Evolutionary conservation across 2,113 vertebrate genomes (phyloP), one percentile per base, ranked within the genome.

Genomic region (Aspiorhynchus laticeps): DNA sequence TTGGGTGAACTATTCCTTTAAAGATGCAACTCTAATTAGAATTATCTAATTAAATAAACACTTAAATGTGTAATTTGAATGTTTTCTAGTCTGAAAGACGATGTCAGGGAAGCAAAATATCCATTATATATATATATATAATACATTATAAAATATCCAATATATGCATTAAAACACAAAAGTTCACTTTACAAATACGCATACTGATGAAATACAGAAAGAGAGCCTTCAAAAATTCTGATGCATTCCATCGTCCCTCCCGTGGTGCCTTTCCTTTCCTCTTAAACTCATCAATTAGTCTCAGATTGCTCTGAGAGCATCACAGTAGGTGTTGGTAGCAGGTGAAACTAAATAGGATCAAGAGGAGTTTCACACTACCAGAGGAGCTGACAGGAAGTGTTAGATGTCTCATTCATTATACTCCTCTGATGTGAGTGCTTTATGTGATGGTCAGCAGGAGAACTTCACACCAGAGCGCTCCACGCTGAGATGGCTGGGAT

Each of bases 321-420:
- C 46, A 36, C 31, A 11, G 24, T 84, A 61, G 33, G 48, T 80
- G 77, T 26, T 28, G 43, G 28, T 36, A 84, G 67, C 82, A 74
- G 67, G 69, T 74, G 46, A 48, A 83, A 26, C 83, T 26, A 74
- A 77, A 84, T 10, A 38, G 67, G 48, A 84, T 74, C 46, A 74
- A 31, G 33, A 84, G 67, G 82, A 33, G 51, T 59, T 84, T 74
- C 26, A 69, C 43, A 83, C 43, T 24, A 67, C 9, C 63, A 19
- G 46, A 3, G 3, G 43, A 69, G 41, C 46, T 33, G 65, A 33
- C 65, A 51, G 65, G 28, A 73, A 71, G 82, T 59, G 82, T 84
- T 84, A 84, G 46, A 84, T 69, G 24, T 83, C 43, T 24, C 43
- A 59, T 38, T 53, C 9, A 28, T 56, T 41, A 74, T 36, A 59